Base-by-base conservation (phyloP, 2,797 vertebrate genomes). In the Sebastes paucispinis region DNA sequence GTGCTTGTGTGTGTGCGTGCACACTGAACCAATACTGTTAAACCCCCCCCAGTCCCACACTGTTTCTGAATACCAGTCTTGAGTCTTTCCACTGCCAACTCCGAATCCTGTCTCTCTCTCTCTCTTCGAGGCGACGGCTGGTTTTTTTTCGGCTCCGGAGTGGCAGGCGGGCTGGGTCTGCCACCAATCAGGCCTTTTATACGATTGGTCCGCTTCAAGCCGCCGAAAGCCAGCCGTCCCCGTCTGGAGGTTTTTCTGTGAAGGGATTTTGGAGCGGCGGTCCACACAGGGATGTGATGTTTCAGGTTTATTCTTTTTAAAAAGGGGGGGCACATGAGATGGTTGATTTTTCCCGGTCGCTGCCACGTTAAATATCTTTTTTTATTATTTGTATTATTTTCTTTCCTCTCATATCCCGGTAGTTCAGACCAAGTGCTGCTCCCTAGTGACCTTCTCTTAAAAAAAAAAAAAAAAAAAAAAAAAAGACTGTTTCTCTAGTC, bases 401-500 rank as follows among this genome's bases (percentile, higher is more conserved):
- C 12, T 54, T 73, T 66, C 47, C 43, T 67, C 14, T 77, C 70
- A 76, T 83, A 77, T 88, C 80, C 91, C 71, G 66, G 78, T 91
- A 89, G 87, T 80, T 75, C 86, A 91, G 89, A 87, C 91, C 82
- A 77, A 88, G 88, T 83, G 92, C 93, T 93, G 93, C 93, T 93
- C 84, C 90, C 76, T 87, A 50, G 78, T 89, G 73, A 87, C 84
- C 87, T 84, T 87, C 79, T 89, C 87, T 88, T 82, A 43, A 43
- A 43, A 43, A 43, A 14, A 39, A 24, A 24, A 24, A 24, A 24
- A 14, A 39, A 13, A 27, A 43, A 43, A 43, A 43, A 43, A 43
- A 77, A 81, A 88, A 90, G 92, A 94, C 94, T 93, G 90, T 93
- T 93, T 87, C 89, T 94, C 82, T 94, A 95, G 94, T 95, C 93